Evolutionary conservation across 2,888 invertebrate genomes (phyloP).

Genomic region (Eurytoma adleriae): DNA sequence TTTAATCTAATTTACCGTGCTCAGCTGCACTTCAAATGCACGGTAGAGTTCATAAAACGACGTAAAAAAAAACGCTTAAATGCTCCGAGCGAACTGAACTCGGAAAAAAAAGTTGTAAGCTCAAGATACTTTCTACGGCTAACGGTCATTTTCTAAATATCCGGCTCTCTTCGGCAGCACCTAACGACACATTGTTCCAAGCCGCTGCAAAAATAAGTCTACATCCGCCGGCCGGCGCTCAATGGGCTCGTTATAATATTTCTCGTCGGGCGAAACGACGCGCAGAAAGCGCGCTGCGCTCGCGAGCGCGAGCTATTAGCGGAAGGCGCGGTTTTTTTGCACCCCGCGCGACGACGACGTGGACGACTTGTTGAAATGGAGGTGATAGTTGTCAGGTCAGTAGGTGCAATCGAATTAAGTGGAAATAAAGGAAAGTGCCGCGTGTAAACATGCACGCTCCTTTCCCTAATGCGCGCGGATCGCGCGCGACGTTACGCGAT

Average conservation of each 20-base stretch:
- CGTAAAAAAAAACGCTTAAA: too few relatives aligned
- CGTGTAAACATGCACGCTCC: conserved; percentile 28
- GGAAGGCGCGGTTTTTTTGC: conserved; percentile 39
- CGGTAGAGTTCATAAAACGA: too few relatives aligned
- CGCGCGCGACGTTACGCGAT: conserved; percentile 35
- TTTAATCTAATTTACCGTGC: too few relatives aligned
- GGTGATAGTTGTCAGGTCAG: conserved; percentile 60
- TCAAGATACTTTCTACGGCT: too few relatives aligned
- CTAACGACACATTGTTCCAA: conserved; percentile 24
- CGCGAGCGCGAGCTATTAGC: conserved; percentile 31
- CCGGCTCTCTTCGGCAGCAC: background rate
- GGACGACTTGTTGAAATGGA: conserved; percentile 47
- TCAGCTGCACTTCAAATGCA: too few relatives aligned
- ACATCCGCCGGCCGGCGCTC: background rate
- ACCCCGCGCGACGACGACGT: background rate
- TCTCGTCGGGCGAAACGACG: background rate
- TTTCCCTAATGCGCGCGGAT: conserved; percentile 45
- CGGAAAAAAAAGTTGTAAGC: too few relatives aligned
- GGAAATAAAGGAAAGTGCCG: conserved; percentile 56
- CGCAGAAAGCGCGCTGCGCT: conserved; percentile 40
- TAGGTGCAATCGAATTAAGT: conserved; percentile 58
- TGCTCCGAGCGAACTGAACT: too few relatives aligned
- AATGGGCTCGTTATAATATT: background rate
- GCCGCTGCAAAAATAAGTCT: conserved; percentile 1
- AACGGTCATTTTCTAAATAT: background rate